Percentiles rank a stretch among this genome's conserved stretches.
phyloP scores from a whole-genome alignment of 2,888 invertebrate species.

The Torymus aiolomorphi region DNA sequence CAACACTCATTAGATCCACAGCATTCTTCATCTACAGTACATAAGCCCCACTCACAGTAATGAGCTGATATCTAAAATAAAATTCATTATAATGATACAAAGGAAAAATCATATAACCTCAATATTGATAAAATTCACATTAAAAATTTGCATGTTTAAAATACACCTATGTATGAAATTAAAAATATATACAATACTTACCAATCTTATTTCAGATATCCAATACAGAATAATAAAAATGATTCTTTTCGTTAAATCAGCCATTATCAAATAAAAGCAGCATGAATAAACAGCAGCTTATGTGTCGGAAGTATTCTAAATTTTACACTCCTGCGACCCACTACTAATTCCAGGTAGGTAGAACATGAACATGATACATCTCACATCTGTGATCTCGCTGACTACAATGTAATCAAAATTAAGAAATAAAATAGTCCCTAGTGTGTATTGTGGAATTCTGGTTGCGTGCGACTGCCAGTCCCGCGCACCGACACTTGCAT shows the following conservation, averaged over 20 bases:
- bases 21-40: constrained; percentile 62
- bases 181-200: constrained; percentile 37
- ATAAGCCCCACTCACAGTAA: constrained; percentile 64
- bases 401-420: too few species aligned
- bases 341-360: neutral
- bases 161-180: neutral
- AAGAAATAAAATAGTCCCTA: too few species aligned
- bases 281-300: constrained; percentile 2
- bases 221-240: constrained; percentile 57
- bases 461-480: too few species aligned
- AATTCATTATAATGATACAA: neutral
- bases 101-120: too few species aligned
- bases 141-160: too few species aligned
- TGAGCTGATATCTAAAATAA: constrained; percentile 45
- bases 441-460: too few species aligned
- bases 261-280: constrained; percentile 46
- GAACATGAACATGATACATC: neutral
- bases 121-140: too few species aligned
- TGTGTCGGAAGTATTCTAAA: neutral
- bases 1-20: constrained; percentile 66
- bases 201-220: constrained; percentile 55
- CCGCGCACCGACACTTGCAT: neutral
- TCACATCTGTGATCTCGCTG: too few species aligned
- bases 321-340: neutral
- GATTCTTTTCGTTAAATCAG: constrained; percentile 57